phyloP scores from a whole-genome alignment of 2,888 invertebrate genomes.

The Tachina fera region DNA sequence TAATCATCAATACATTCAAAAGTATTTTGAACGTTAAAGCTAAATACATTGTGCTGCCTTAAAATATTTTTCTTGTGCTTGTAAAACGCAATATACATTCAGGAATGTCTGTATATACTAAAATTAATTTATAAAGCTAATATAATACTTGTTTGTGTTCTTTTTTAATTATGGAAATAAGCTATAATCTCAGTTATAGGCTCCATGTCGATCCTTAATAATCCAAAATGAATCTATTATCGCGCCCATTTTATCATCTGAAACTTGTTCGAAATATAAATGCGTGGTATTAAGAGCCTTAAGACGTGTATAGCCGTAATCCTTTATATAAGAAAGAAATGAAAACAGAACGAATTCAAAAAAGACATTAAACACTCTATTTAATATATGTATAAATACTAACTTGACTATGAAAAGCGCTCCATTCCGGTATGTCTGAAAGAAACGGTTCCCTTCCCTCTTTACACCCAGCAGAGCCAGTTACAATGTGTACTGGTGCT shows the following conservation, averaged over 20 bases:
- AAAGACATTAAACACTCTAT: background rate
- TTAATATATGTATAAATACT: conserved; percentile 24
- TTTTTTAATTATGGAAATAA: background rate
- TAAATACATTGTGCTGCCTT: conserved; percentile 34
- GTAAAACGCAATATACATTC: background rate
- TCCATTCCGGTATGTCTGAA: conserved; percentile 87
- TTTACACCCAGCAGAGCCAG: conserved; percentile 95
- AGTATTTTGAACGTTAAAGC: conserved; percentile 34
- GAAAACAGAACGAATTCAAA: background rate
- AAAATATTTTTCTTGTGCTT: background rate
- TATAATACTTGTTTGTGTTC: conserved; percentile 23
- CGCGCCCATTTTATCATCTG: conserved; percentile 87
- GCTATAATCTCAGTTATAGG: conserved; percentile 72
- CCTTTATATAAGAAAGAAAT: conserved; percentile 79
- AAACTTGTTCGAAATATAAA: conserved; percentile 94
- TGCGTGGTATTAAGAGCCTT: conserved; percentile 92
- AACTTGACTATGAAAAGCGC: conserved; percentile 89
- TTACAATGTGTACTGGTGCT: conserved; percentile 96
- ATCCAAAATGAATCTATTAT: conserved; percentile 89
- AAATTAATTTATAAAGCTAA: conserved; percentile 22
- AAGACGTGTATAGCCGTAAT: conserved; percentile 97
- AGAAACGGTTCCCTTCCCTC: conserved; percentile 91
- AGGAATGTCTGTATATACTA: conserved; percentile 15
- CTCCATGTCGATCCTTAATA: conserved; percentile 84
- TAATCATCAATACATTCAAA: background rate